phyloP scores from a whole-genome alignment of 1,140 invertebrate species.

The Drosophila teissieri region DNA sequence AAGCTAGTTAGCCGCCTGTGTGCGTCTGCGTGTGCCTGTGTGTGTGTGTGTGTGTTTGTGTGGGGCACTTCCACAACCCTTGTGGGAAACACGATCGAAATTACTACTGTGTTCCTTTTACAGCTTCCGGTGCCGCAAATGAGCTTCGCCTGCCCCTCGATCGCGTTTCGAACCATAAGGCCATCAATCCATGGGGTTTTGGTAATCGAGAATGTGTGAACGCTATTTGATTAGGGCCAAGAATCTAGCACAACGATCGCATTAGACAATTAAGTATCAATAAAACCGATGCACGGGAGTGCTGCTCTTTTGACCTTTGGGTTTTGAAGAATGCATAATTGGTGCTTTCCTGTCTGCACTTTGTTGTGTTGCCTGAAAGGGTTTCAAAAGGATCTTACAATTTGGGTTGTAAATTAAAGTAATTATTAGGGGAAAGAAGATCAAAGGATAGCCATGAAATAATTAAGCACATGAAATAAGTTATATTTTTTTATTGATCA shows the following conservation, averaged over 20 bases:
- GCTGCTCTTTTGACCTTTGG: constrained; percentile 16
- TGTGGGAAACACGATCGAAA: constrained; percentile 69
- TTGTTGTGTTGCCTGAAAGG: constrained; percentile 8
- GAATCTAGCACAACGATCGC: constrained; percentile 23
- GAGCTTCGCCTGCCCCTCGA: constrained; percentile 51
- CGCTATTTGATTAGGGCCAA: constrained; percentile 4
- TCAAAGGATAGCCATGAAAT: neutral
- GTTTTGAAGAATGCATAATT: constrained; percentile 13
- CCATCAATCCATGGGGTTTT: constrained; percentile 30
- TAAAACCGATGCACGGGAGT: constrained; percentile 28
- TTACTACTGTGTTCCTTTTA: constrained; percentile 72
- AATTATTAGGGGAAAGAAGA: neutral
- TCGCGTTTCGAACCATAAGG: constrained; percentile 52
- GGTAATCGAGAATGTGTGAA: constrained; percentile 68
- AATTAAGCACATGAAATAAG: too few relatives aligned
- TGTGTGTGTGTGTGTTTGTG: constrained; percentile 13
- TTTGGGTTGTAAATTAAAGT: neutral
- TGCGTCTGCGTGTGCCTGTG: neutral
- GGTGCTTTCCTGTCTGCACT: constrained; percentile 23
- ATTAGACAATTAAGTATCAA: constrained; percentile 45
- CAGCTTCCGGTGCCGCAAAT: constrained; percentile 72
- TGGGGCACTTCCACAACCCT: constrained; percentile 55
- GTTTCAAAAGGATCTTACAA: constrained; percentile 8
- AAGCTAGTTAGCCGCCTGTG: constrained; percentile 15
- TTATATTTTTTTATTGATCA: too few relatives aligned